Conservation (phyloP, 2,113 vertebrate genomes). For the Peromyscus maniculatus region DNA sequence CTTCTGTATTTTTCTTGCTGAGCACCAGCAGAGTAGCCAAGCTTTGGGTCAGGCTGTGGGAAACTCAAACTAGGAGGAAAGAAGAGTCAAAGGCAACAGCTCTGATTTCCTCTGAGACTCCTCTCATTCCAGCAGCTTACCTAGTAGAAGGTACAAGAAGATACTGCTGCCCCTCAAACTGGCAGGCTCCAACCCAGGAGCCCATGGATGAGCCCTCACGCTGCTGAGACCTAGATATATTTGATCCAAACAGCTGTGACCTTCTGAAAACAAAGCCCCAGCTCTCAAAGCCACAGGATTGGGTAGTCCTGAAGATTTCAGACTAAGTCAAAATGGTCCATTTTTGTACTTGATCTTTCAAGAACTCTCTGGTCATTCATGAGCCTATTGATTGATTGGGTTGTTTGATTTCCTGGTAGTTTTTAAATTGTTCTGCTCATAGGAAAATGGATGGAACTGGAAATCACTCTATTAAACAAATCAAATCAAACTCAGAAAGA, state of each 20-base stretch:
- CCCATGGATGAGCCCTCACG: not conserved
- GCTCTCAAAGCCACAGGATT: not conserved
- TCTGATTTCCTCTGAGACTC: not conserved
- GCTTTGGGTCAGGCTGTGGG: not conserved
- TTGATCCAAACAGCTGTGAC: not conserved
- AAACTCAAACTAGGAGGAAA: not conserved
- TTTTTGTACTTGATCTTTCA: not conserved
- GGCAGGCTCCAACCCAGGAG: not conserved
- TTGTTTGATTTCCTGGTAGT: not conserved
- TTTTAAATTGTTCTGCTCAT: not conserved
- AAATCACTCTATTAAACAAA: not conserved
- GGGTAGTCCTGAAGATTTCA: not conserved
- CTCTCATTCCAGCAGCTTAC: not conserved
- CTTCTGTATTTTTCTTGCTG: slow-evolving; percentile 16
- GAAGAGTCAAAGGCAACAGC: slow-evolving; percentile 23
- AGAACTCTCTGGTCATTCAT: not conserved
- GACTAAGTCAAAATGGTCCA: not conserved
- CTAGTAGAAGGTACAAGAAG: slow-evolving; percentile 37
- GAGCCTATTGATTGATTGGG: not conserved
- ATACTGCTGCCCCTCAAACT: not conserved
- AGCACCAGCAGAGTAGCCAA: not conserved
- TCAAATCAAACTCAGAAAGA: not conserved
- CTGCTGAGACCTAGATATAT: not conserved
- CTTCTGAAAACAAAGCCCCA: slow-evolving; percentile 27
- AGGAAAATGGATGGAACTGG: not conserved